phyloP scores from a whole-genome alignment of 2,113 vertebrate genomes.

The Amazona vittata region DNA sequence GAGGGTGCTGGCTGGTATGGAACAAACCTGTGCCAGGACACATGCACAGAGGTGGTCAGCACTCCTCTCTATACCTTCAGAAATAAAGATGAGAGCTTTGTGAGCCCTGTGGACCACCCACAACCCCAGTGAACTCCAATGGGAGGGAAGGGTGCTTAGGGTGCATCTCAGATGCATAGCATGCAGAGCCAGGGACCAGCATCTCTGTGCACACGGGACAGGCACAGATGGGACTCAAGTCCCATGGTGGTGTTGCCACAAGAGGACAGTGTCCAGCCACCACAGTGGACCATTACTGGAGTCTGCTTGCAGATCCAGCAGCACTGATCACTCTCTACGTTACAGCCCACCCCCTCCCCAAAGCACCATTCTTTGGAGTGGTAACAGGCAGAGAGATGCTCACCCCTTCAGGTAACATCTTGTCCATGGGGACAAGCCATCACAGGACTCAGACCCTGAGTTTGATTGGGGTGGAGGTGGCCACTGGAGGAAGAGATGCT shows the following conservation, averaged over 20 bases:
- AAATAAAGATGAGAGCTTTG: neutral
- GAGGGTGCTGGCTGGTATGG: neutral
- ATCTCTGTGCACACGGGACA: neutral
- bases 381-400: neutral
- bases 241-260: neutral
- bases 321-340: neutral
- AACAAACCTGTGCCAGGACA: neutral
- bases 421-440: neutral
- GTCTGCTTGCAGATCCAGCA: rapidly evolving
- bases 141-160: neutral
- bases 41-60: neutral
- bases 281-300: rapidly evolving
- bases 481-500: neutral
- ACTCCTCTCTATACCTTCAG: rapidly evolving
- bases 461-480: neutral
- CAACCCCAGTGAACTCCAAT: too few relatives aligned
- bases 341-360: too few relatives aligned
- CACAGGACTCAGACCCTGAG: neutral
- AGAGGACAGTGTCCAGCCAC: neutral
- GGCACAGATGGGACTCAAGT: rapidly evolving
- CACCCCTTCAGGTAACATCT: rapidly evolving
- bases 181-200: neutral
- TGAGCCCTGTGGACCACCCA: neutral
- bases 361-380: neutral
- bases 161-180: neutral